These are phyloP conservation scores for Cotesia glomerata DNA, from an alignment of 1,140 invertebrate species.

Conservation along the genomic window DNA sequence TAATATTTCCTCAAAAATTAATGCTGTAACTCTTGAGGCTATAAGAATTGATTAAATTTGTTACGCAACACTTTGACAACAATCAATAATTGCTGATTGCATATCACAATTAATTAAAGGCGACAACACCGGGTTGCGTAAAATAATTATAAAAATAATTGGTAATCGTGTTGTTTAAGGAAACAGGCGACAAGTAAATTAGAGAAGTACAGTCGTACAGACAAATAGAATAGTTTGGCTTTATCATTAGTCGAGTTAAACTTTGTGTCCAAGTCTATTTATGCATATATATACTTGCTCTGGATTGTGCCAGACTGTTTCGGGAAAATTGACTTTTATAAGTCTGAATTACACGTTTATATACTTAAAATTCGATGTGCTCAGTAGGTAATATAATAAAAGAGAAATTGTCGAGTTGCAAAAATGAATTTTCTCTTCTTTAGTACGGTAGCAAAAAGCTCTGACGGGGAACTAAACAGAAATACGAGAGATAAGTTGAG, in stretches of 20 bases:
- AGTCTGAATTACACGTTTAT: neutral
- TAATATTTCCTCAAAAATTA: too few species aligned
- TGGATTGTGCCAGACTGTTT: neutral
- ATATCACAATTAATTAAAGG: too few species aligned
- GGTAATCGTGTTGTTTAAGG: neutral
- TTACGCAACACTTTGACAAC: too few species aligned
- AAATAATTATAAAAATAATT: neutral
- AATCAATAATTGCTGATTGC: too few species aligned
- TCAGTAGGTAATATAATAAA: neutral
- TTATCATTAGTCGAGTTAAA: slow-evolving; percentile 1
- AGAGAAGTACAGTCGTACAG: neutral
- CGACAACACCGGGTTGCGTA: neutral
- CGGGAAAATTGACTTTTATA: neutral
- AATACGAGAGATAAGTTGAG: neutral
- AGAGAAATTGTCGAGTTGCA: neutral
- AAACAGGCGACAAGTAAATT: neutral
- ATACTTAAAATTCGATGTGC: neutral
- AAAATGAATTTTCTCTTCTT: slow-evolving; percentile 1
- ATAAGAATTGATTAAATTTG: too few species aligned
- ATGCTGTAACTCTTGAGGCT: too few species aligned
- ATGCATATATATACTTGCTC: neutral
- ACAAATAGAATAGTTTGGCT: neutral
- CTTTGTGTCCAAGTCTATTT: neutral
- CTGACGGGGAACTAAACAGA: neutral
- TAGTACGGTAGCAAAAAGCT: neutral